Evolutionary conservation across 2,888 invertebrate species (phyloP).

Genomic region (Epinotia brunnichana): DNA sequence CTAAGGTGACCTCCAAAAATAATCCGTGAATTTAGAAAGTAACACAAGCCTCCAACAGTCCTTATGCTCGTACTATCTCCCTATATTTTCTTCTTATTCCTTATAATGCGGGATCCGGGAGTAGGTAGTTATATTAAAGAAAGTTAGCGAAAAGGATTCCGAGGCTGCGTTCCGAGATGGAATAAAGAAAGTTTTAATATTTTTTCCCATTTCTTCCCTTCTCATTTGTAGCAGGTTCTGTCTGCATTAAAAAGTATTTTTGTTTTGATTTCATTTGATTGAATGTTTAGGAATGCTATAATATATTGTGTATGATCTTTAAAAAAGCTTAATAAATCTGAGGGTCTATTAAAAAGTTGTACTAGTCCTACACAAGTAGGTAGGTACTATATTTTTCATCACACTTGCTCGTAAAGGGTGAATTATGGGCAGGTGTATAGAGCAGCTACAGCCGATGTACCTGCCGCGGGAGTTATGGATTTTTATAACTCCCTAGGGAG

Average conservation of each 20-base stretch:
- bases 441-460: no score
- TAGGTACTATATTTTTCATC: no score
- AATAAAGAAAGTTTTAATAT: constrained; percentile 72
- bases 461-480: no score
- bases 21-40: constrained; percentile 42
- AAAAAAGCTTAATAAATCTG: no score
- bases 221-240: constrained; percentile 59
- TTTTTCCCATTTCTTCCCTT: constrained; percentile 57
- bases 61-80: constrained; percentile 43
- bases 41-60: constrained; percentile 40
- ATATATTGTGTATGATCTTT: not conserved
- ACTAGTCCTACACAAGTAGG: no score
- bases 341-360: no score
- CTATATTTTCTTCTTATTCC: constrained; percentile 46
- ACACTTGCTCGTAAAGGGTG: no score
- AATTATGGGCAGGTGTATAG: no score
- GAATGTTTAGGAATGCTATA: not conserved
- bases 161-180: constrained; percentile 59
- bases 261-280: constrained; percentile 42
- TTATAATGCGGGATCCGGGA: constrained; percentile 46
- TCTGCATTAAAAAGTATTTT: constrained; percentile 54
- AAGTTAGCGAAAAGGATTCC: constrained; percentile 69
- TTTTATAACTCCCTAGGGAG: no score
- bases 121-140: constrained; percentile 60
- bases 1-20: constrained; percentile 33